Evolutionary conservation across 2,797 vertebrate genomes (phyloP).

Genomic region (Sebastes paucispinis): DNA sequence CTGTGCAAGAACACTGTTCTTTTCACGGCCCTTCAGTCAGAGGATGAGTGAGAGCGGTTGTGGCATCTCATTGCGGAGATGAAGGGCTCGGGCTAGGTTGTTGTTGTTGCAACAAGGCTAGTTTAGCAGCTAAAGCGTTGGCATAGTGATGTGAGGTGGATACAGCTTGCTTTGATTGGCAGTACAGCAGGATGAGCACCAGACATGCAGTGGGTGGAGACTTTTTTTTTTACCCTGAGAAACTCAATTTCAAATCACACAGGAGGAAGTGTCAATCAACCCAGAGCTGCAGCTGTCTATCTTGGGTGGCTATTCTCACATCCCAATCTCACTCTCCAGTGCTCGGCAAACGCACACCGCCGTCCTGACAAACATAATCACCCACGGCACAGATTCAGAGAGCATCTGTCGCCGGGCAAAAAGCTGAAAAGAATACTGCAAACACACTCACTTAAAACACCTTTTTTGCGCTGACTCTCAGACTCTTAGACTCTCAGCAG

Average conservation of each 20-base stretch:
- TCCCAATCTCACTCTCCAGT: constrained; percentile 65
- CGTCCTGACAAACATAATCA: constrained; percentile 72
- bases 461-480: constrained; percentile 32
- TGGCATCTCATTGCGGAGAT: constrained; percentile 43
- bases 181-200: constrained; percentile 35
- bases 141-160: constrained; percentile 45
- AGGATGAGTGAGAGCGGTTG: constrained; percentile 34
- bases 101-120: constrained; percentile 6
- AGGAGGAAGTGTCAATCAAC: constrained; percentile 70
- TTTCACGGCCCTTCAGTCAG: constrained; percentile 34
- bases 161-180: constrained; percentile 44
- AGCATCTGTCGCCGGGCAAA: constrained; percentile 54
- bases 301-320: constrained; percentile 59
- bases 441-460: constrained; percentile 41
- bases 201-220: constrained; percentile 37
- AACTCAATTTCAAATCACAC: constrained; percentile 68
- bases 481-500: constrained; percentile 35
- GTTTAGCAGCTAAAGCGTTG: constrained; percentile 41
- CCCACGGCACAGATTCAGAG: constrained; percentile 46
- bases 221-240: constrained; percentile 13
- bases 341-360: constrained; percentile 64
- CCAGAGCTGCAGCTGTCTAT: constrained; percentile 63
- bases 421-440: neutral
- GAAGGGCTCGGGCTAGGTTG: constrained; percentile 32
- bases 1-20: constrained; percentile 31